Evolutionary conservation across 2,888 invertebrate genomes (phyloP).

Genomic region (Branchellion lobata): DNA sequence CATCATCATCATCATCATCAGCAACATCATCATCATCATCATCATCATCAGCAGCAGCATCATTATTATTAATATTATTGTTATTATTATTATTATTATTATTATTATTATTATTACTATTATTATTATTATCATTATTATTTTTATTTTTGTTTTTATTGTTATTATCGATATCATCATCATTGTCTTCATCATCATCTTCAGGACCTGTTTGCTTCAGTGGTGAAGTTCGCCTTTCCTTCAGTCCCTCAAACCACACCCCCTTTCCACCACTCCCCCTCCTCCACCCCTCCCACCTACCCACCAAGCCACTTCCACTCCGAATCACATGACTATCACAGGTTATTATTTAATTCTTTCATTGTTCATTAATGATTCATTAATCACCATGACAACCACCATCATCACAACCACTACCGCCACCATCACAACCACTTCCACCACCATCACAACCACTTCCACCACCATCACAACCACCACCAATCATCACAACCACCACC

Average conservation of each 20-base stretch:
- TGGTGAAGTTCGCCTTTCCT: background rate
- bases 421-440: too few species aligned
- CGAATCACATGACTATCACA: background rate
- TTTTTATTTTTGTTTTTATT: too few species aligned
- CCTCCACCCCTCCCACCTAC: background rate
- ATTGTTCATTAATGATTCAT: too few species aligned
- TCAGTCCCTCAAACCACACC: background rate
- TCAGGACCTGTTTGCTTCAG: conserved; percentile 3
- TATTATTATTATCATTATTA: background rate
- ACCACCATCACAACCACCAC: too few species aligned
- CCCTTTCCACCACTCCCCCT: background rate
- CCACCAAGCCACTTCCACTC: background rate
- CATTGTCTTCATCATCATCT: too few species aligned
- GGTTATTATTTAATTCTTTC: background rate
- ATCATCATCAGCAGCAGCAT: background rate
- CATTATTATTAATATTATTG: background rate
- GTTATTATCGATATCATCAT: too few species aligned
- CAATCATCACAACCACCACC: too few species aligned
- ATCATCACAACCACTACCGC: too few species aligned
- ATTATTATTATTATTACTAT: background rate
- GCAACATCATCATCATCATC: background rate
- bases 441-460: too few species aligned
- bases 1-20: conserved; percentile 16
- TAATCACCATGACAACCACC: too few species aligned
- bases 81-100: background rate